These are phyloP conservation scores for Acipenser transmontanus DNA, from an alignment of 2,797 vertebrate genomes.

Conservation along the genomic window DNA sequence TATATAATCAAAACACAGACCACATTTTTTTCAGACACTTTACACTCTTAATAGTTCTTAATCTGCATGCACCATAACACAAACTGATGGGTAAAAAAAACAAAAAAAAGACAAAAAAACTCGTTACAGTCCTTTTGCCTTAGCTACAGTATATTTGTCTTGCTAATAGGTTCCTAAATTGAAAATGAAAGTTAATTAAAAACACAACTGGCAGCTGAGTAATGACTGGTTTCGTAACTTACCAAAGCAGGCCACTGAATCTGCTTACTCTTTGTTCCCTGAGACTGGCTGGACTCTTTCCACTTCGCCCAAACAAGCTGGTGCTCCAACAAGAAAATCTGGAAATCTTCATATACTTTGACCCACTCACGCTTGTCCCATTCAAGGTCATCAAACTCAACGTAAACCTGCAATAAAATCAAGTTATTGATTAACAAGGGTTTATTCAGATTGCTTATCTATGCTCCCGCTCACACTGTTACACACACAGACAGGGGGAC, in stretches of 20 bases:
- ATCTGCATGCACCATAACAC: constrained; percentile 8
- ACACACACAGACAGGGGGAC: neutral
- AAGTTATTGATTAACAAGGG: too few relatives aligned
- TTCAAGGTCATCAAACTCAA: constrained; percentile 96
- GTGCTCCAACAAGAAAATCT: constrained; percentile 93
- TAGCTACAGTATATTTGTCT: too few relatives aligned
- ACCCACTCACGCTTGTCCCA: constrained; percentile 98
- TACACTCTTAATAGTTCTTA: constrained; percentile 13
- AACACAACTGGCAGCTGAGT: too few relatives aligned
- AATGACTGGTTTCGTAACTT: constrained; percentile 45
- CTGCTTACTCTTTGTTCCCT: constrained; percentile 87
- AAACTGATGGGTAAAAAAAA: neutral
- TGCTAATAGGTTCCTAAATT: too few relatives aligned
- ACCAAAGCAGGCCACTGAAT: constrained; percentile 95
- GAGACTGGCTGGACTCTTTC: constrained; percentile 79
- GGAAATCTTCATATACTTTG: constrained; percentile 97
- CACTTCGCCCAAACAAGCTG: constrained; percentile 96
- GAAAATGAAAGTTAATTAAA: too few relatives aligned
- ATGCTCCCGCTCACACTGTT: too few relatives aligned
- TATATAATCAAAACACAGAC: constrained; percentile 54
- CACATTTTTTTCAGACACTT: constrained; percentile 26
- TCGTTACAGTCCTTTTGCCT: too few relatives aligned
- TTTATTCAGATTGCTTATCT: too few relatives aligned
- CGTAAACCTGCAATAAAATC: constrained; percentile 69
- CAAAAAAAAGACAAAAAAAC: neutral